phyloP scores from a whole-genome alignment of 2,113 vertebrate genomes.

The Athene noctua region DNA sequence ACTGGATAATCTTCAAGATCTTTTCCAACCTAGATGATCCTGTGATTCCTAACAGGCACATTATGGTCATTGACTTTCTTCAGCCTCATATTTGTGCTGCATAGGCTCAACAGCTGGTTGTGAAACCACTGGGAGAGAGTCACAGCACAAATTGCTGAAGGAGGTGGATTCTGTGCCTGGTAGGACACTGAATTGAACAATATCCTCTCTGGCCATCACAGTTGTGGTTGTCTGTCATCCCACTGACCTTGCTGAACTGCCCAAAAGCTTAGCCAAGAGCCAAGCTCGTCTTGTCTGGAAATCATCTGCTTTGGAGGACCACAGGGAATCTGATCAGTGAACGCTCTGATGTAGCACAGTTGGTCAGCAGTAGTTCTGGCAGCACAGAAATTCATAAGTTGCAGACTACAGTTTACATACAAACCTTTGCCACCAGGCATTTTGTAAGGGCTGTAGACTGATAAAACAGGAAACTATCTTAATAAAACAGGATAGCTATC shows the following conservation, averaged over 20 bases:
- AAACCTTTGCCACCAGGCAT: not conserved
- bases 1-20: too few relatives aligned
- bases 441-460: not conserved
- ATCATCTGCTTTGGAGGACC: not conserved
- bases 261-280: not conserved
- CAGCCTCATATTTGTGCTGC: not conserved
- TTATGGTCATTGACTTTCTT: not conserved
- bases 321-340: not conserved
- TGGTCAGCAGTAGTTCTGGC: not conserved
- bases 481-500: not conserved
- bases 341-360: not conserved
- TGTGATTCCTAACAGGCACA: not conserved
- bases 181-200: not conserved
- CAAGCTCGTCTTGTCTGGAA: not conserved
- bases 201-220: not conserved
- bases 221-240: not conserved
- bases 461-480: not conserved
- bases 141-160: not conserved
- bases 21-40: too few relatives aligned
- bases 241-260: not conserved
- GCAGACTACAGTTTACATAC: not conserved
- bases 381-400: not conserved
- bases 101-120: not conserved
- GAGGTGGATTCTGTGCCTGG: not conserved
- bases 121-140: not conserved